Conservation (phyloP, 2,888 invertebrate genomes). For the Nebria salina region DNA sequence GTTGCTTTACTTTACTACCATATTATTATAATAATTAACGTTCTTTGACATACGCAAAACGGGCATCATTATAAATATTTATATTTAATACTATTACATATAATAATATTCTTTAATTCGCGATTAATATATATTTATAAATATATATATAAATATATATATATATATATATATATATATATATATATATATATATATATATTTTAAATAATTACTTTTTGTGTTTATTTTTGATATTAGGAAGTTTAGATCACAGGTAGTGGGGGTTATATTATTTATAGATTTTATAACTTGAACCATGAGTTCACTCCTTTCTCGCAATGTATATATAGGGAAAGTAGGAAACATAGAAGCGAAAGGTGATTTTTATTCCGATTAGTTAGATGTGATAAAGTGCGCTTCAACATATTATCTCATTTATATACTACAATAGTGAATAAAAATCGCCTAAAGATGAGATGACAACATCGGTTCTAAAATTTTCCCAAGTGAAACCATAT, state of each 20-base stretch:
- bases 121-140: conserved; percentile 28
- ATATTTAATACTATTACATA: conserved; percentile 52
- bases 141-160: too few species aligned
- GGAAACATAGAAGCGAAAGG: too few species aligned
- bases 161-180: too few species aligned
- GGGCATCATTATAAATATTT: conserved; percentile 34
- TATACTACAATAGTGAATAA: too few species aligned
- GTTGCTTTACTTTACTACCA: background rate
- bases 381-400: background rate
- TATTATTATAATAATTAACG: conserved; percentile 13
- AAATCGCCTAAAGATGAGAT: too few species aligned
- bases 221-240: conserved; percentile 62
- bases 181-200: background rate
- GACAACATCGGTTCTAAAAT: too few species aligned
- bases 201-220: conserved; percentile 58
- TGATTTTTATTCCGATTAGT: too few species aligned
- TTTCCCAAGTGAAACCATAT: too few species aligned
- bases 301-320: conserved; percentile 23
- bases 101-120: conserved; percentile 56
- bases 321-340: background rate
- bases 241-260: conserved; percentile 61
- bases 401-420: too few species aligned
- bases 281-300: conserved; percentile 22
- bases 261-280: conserved; percentile 47
- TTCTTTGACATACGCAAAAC: conserved; percentile 39